Percentiles rank a stretch among this genome's conserved stretches.
Evolutionary conservation across 2,888 invertebrate genomes (phyloP).

Genomic region (Theretra japonica): DNA sequence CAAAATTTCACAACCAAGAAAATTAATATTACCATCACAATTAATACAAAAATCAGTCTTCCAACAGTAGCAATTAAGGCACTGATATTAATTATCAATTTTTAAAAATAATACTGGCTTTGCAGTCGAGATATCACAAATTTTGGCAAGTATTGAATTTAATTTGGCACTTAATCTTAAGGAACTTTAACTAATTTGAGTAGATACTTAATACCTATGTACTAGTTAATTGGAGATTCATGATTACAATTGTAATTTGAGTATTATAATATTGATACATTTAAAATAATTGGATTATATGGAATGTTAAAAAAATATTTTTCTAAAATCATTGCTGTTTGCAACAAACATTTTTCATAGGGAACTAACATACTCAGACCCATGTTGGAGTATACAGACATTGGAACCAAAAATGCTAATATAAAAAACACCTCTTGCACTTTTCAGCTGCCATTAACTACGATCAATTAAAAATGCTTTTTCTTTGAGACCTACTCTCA

Average conservation of each 20-base stretch:
- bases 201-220: not conserved
- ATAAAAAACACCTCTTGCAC: too few species aligned
- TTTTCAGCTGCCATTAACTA: too few species aligned
- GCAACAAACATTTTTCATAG: not conserved
- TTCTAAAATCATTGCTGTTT: not conserved
- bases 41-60: conserved; percentile 25
- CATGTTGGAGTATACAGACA: too few species aligned
- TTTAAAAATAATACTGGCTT: conserved; percentile 34
- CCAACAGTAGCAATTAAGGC: conserved; percentile 33
- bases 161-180: conserved; percentile 24
- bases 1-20: conserved; percentile 7
- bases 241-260: conserved; percentile 7
- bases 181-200: not conserved
- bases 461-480: too few species aligned
- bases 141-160: conserved; percentile 21
- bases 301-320: not conserved
- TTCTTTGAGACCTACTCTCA: too few species aligned
- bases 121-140: conserved; percentile 26
- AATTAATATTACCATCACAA: conserved; percentile 13
- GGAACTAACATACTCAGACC: not conserved
- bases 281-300: conserved; percentile 7
- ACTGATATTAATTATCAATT: conserved; percentile 29
- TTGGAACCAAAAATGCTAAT: too few species aligned
- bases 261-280: conserved; percentile 5
- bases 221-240: conserved; percentile 6